Conservation (phyloP, 2,797 vertebrate species). For the Gymnoscopelus braueri region DNA sequence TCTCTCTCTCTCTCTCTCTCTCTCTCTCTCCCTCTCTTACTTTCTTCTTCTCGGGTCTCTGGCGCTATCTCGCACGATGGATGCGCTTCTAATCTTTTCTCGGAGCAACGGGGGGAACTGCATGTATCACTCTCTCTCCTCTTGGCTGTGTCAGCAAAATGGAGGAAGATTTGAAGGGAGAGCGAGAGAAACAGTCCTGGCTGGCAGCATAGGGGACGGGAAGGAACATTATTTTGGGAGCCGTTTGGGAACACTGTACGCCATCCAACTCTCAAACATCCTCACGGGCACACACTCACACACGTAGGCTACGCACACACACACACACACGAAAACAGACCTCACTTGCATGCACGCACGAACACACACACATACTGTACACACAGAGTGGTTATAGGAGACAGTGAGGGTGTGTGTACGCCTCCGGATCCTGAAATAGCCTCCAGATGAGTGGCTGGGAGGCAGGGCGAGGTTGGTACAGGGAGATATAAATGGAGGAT, state of each 20-base stretch:
- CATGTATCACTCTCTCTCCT: conserved; percentile 1
- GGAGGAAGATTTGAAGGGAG: conserved; percentile 38
- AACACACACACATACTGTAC: conserved; percentile 24
- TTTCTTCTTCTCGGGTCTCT: conserved; percentile 7
- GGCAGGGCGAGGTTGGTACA: conserved; percentile 69
- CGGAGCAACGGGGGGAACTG: conserved; percentile 11
- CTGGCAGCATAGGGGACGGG: conserved; percentile 39
- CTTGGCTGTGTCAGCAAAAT: conserved; percentile 21
- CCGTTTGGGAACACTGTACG: conserved; percentile 39
- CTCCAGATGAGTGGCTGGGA: conserved; percentile 72
- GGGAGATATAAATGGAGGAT: conserved; percentile 74
- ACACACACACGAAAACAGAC: neutral
- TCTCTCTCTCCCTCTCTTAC: neutral
- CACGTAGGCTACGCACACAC: neutral
- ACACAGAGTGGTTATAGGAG: conserved; percentile 67
- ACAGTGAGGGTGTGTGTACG: conserved; percentile 67
- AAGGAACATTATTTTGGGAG: conserved; percentile 55
- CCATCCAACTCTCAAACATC: conserved; percentile 37
- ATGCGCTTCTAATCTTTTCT: conserved; percentile 29
- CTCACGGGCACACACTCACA: neutral
- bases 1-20: neutral
- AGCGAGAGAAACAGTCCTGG: conserved; percentile 31
- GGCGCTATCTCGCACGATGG: conserved; percentile 13
- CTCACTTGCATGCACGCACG: neutral
- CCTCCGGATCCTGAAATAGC: conserved; percentile 73